Conservation (phyloP, 2,797 vertebrate species). For the Oophaga sylvatica region DNA sequence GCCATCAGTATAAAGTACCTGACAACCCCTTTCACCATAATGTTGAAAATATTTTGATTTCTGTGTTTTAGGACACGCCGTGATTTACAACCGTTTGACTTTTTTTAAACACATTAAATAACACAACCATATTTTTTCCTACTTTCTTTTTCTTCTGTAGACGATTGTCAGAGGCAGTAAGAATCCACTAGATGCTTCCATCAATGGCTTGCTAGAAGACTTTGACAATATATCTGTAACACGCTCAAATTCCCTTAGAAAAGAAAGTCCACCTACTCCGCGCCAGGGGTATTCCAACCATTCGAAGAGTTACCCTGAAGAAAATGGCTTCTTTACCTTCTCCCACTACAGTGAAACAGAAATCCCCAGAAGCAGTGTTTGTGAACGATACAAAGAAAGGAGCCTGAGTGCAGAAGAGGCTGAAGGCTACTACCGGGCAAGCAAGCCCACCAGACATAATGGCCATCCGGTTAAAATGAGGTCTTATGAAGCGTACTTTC, state of each 20-base stretch:
- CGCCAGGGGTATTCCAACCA: constrained; percentile 79
- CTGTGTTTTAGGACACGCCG: too few relatives aligned
- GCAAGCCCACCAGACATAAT: constrained; percentile 84
- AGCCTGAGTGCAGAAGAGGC: constrained; percentile 79
- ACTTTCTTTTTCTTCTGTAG: constrained; percentile 72
- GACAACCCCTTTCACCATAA: too few relatives aligned
- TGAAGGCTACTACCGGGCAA: constrained; percentile 79
- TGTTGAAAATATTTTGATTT: too few relatives aligned
- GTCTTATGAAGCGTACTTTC: constrained; percentile 83
- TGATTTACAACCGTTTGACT: not conserved
- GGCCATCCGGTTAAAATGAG: constrained; percentile 84
- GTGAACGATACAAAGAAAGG: constrained; percentile 80
- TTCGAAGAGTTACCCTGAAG: constrained; percentile 77
- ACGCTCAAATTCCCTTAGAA: constrained; percentile 93
- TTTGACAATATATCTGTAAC: constrained; percentile 98
- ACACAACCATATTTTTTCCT: not conserved
- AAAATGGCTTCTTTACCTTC: constrained; percentile 91
- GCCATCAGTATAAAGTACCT: too few relatives aligned
- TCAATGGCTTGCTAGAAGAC: constrained; percentile 95
- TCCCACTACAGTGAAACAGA: constrained; percentile 93
- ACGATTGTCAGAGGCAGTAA: constrained; percentile 96
- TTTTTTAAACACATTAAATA: not conserved
- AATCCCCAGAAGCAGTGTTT: constrained; percentile 78
- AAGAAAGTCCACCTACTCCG: constrained; percentile 90
- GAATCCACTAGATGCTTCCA: constrained; percentile 89